Conservation (phyloP, 2,113 vertebrate species). For the Porphyrio hochstetteri region DNA sequence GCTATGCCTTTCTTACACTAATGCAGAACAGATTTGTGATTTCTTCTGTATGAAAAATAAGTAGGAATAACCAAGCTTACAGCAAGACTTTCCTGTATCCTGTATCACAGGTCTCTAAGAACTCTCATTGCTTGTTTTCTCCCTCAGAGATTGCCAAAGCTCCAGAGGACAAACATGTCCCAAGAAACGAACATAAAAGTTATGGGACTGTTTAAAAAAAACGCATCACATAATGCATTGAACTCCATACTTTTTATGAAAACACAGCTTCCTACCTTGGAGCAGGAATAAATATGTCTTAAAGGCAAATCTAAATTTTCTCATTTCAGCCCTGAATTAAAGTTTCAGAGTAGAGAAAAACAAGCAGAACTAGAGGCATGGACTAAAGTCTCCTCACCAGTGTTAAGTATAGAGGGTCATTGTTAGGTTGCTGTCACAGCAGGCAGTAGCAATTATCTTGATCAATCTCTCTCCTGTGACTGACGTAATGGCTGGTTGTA, state of each 20-base stretch:
- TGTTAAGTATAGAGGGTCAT: not conserved
- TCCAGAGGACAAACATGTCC: not conserved
- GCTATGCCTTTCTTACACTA: not conserved
- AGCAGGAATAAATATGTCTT: not conserved
- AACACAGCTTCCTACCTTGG: not conserved
- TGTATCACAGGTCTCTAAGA: not conserved
- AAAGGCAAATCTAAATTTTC: not conserved
- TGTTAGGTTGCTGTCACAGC: not conserved
- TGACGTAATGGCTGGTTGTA: not conserved
- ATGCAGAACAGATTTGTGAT: not conserved
- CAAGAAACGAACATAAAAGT: not conserved
- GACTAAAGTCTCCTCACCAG: not conserved
- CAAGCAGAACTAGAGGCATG: not conserved
- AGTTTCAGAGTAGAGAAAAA: not conserved
- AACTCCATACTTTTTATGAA: not conserved
- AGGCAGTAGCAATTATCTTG: not conserved
- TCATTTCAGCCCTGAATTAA: not conserved
- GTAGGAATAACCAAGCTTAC: not conserved
- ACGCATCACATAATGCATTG: not conserved
- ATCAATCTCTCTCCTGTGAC: not conserved
- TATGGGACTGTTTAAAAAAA: not conserved
- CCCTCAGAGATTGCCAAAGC: not conserved
- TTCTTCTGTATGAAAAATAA: not conserved
- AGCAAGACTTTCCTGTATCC: not conserved
- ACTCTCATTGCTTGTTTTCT: not conserved